Evolutionary conservation across 2,113 vertebrate genomes (phyloP).

Genomic region (Alligator sinensis): DNA sequence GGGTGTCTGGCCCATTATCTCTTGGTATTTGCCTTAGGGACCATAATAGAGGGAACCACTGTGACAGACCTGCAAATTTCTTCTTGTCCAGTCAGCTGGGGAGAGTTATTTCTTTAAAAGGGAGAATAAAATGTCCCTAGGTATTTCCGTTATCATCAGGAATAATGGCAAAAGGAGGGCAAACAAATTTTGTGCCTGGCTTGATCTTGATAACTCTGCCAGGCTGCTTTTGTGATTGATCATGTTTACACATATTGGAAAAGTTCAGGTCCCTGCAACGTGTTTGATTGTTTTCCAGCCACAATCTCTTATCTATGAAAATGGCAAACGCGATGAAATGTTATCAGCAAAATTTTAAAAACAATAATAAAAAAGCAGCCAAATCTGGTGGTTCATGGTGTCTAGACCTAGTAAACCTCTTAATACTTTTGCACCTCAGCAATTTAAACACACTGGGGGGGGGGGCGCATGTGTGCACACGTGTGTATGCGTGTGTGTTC

Average conservation of each 20-base stretch:
- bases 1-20: background rate
- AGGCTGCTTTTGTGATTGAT: constrained; percentile 47
- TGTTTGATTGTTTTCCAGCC: background rate
- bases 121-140: constrained; percentile 12
- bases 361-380: background rate
- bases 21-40: background rate
- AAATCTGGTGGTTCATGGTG: background rate
- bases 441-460: background rate
- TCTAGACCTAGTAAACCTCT: background rate
- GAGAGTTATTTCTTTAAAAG: constrained; percentile 15
- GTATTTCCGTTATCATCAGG: background rate
- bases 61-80: background rate
- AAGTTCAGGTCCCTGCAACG: constrained; percentile 14
- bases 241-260: constrained; percentile 48
- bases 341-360: constrained; percentile 5
- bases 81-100: constrained; percentile 18
- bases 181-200: constrained; percentile 42
- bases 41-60: background rate
- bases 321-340: constrained; percentile 13
- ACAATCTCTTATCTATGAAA: constrained; percentile 25
- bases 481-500: background rate
- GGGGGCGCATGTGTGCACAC: no score
- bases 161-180: constrained; percentile 32
- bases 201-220: constrained; percentile 29
- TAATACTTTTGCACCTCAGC: background rate